Conservation (phyloP, 2,888 invertebrate genomes). For the Tanaodytes sp. region DNA sequence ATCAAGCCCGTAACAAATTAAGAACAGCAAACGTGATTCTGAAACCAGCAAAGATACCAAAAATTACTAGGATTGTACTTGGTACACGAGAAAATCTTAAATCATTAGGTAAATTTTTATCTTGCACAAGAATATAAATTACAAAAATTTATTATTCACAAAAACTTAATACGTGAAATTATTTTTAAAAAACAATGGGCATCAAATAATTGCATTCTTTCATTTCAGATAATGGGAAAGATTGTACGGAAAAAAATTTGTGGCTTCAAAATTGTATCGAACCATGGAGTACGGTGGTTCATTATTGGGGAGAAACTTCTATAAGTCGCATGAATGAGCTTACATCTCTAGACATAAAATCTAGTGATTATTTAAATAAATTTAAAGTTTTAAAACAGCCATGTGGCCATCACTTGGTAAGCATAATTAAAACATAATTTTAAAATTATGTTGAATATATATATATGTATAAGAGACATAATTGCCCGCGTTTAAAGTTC, state of each 20-base stretch:
- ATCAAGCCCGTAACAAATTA: neutral
- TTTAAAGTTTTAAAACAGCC: slow-evolving; percentile 35
- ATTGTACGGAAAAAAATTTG: slow-evolving; percentile 18
- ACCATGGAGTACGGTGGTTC: slow-evolving; percentile 41
- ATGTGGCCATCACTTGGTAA: slow-evolving; percentile 12
- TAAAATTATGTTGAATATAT: too few species aligned
- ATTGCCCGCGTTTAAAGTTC: too few species aligned
- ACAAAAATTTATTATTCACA: slow-evolving; percentile 1
- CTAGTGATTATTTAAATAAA: slow-evolving; percentile 25
- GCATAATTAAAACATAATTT: too few species aligned
- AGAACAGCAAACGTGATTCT: neutral
- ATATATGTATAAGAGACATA: too few species aligned
- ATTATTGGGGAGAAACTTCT: slow-evolving; percentile 44
- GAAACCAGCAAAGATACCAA: slow-evolving; percentile 1
- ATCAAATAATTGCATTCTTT: too few species aligned
- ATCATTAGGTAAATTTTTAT: slow-evolving; percentile 1
- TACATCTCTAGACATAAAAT: slow-evolving; percentile 14
- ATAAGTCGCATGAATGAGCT: slow-evolving; percentile 25
- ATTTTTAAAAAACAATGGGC: too few species aligned
- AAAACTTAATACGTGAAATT: neutral
- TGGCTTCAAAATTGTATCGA: slow-evolving; percentile 44
- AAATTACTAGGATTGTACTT: slow-evolving; percentile 3
- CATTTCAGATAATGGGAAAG: slow-evolving; percentile 11
- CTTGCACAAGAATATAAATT: too few species aligned
- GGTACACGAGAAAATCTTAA: slow-evolving; percentile 3